Conservation (phyloP, 64 coral and sea anemone genomes). For the Trachythela sp. region DNA sequence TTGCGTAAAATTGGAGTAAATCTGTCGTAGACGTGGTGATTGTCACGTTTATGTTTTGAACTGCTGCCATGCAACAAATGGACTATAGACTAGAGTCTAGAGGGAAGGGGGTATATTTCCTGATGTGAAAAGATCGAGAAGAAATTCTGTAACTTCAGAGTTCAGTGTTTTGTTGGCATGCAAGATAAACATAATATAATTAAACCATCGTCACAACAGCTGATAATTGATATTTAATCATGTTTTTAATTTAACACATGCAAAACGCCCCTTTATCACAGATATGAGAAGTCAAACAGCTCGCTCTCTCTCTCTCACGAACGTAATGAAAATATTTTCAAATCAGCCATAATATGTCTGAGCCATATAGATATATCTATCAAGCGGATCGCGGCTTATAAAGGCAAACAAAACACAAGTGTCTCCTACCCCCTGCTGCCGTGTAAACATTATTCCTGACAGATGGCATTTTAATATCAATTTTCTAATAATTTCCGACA, state of each 20-base stretch:
- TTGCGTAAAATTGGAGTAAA: too few relatives aligned
- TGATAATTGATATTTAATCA: constrained; percentile 5
- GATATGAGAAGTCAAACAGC: background rate
- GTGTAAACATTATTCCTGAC: background rate
- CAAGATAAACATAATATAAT: background rate
- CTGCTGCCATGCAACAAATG: too few relatives aligned
- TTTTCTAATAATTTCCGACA: background rate
- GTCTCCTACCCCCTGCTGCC: background rate
- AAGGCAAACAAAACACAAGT: background rate
- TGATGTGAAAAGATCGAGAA: too few relatives aligned
- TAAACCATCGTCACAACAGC: background rate
- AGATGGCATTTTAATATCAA: background rate
- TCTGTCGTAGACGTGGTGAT: too few relatives aligned
- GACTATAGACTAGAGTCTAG: too few relatives aligned
- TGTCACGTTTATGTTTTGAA: too few relatives aligned
- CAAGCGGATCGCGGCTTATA: background rate
- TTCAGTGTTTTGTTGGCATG: background rate
- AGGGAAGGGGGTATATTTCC: too few relatives aligned
- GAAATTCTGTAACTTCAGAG: background rate
- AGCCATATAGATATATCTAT: background rate
- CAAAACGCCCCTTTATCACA: background rate
- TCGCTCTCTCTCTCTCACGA: background rate
- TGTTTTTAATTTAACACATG: background rate
- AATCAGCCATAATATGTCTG: background rate
- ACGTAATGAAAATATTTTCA: background rate